phyloP scores from a whole-genome alignment of 1,140 invertebrate species.

The Calosoma granatense region DNA sequence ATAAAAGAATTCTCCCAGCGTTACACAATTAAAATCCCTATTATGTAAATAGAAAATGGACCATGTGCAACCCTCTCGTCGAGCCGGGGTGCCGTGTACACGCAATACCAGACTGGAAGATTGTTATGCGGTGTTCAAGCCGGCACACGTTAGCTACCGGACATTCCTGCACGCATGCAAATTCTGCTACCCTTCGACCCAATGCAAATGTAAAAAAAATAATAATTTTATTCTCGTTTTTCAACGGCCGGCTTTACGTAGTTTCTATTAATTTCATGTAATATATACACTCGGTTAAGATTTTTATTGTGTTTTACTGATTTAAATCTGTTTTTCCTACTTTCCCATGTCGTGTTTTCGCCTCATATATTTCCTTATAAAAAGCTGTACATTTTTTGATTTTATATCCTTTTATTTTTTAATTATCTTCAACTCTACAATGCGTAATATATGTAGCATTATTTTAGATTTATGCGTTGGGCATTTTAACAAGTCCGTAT shows the following conservation, averaged over 20 bases:
- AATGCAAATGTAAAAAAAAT: neutral
- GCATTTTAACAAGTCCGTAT: too few species aligned
- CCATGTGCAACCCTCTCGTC: neutral
- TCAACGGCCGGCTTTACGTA: neutral
- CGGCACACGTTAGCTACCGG: neutral
- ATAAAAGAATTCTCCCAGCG: constrained; percentile 21
- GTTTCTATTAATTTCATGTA: neutral
- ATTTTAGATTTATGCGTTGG: too few species aligned
- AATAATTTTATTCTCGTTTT: neutral
- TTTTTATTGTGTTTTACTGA: neutral
- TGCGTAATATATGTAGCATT: too few species aligned
- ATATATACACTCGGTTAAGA: neutral
- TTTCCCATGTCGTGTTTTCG: too few species aligned
- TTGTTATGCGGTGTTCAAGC: neutral
- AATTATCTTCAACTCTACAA: too few species aligned
- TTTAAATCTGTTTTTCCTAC: too few species aligned
- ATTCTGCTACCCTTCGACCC: neutral
- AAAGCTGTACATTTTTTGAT: too few species aligned
- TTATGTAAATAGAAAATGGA: constrained; percentile 3
- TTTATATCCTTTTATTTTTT: too few species aligned
- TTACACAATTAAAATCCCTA: constrained; percentile 19
- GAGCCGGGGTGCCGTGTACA: neutral
- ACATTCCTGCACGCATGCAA: neutral
- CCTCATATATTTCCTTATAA: too few species aligned
- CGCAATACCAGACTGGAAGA: too few species aligned